Base-by-base conservation (phyloP, 2,888 invertebrate species). In the Leucophora obtusa region DNA sequence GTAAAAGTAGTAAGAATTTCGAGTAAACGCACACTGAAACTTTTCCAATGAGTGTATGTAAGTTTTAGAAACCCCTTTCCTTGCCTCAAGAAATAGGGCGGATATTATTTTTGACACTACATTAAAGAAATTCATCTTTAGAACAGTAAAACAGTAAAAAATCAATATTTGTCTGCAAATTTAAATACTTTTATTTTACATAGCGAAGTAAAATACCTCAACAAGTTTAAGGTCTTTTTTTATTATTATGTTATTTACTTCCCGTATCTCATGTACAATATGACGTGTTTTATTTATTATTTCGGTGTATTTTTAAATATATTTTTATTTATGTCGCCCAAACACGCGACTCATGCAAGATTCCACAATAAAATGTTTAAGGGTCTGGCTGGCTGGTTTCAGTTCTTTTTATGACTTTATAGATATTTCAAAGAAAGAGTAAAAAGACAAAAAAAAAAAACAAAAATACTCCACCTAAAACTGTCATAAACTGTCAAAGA, bases 201-300 rank as follows among this genome's bases (percentile, higher is more conserved):
- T 28, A 28, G 7, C 28, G 11, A 38, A 1, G 11, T 11, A 8
- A 63, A 71, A 58, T 60, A 24, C 54, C 43, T 77, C 65, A 71
- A 71, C 77, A 77, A 77, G 77, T 77, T 77, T 66, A 71, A 77
- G 71, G 71, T 71, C 60, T 68, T 60, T 28, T 24, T 24, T n/a
- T 28, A 6, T 33, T 58, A 14, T 51, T 62, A 15, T n/a, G n/a
- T 15, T 76, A 70, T 70, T 35, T 54, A 71, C 71, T 60, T 71
- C 59, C 28, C 60, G 53, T 77, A 71, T 65, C 47, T 66, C 51
- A 50, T 70, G 18, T 35, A 66, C 54, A 65, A 71, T 62, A 71
- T 78, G 77, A 78, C 66, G 58, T 69, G 53, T 65, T 73, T 73
- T 73, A 69, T 79, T 79, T 73, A 73, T 54, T 51, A 69, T 43